phyloP scores from a whole-genome alignment of 2,113 vertebrate genomes.

The Aegotheles bennettii region DNA sequence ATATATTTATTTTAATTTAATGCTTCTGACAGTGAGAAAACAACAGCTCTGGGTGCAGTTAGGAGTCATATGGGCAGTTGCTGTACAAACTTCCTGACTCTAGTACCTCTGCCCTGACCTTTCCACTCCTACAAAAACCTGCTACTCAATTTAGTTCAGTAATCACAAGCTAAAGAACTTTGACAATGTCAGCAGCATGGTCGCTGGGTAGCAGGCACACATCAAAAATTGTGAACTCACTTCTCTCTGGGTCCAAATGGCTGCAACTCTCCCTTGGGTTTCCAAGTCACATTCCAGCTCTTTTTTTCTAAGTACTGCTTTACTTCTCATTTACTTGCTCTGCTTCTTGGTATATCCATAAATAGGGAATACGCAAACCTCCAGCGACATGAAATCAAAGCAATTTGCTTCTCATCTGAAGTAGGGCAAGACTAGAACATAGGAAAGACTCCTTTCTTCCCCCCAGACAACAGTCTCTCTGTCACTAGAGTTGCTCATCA shows the following conservation, averaged over 20 bases:
- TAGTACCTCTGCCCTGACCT: background rate
- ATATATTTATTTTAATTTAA: constrained; percentile 25
- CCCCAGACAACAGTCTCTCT: background rate
- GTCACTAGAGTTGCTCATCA: background rate
- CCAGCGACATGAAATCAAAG: background rate
- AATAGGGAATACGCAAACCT: background rate
- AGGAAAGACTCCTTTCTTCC: background rate
- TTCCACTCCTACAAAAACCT: background rate
- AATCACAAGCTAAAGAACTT: background rate
- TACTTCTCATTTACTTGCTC: background rate
- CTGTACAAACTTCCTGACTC: background rate
- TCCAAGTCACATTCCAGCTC: background rate
- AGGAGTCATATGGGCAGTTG: background rate
- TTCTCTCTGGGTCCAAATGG: background rate
- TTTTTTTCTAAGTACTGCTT: background rate
- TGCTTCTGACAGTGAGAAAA: background rate
- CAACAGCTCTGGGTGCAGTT: background rate
- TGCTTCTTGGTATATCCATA: background rate
- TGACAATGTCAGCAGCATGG: background rate
- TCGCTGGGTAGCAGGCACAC: background rate
- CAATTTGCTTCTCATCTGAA: background rate
- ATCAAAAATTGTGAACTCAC: background rate
- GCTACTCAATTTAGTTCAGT: background rate
- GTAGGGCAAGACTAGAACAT: background rate
- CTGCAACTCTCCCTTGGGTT: background rate